Percentiles rank a stretch among this genome's conserved stretches.
Evolutionary conservation across 2,113 vertebrate species (phyloP).

Genomic region (Ondatra zibethicus): DNA sequence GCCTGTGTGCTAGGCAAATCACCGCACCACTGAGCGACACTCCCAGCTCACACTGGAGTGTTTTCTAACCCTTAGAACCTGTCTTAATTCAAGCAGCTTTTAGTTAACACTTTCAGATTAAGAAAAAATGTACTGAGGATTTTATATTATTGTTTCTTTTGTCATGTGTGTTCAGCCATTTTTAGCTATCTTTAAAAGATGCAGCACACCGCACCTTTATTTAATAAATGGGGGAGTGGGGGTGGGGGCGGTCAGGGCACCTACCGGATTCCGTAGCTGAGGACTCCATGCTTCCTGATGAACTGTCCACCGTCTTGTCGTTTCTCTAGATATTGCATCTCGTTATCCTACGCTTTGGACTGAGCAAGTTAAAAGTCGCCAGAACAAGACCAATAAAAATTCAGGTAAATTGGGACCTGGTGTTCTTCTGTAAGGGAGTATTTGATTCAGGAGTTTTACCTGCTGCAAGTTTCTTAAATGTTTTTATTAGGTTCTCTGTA

Average conservation of each 20-base stretch:
- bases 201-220: accelerated
- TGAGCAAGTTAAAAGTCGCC: slow-evolving; percentile 96
- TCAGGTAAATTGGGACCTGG: slow-evolving; percentile 87
- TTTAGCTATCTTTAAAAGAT: background rate
- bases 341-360: slow-evolving; percentile 97
- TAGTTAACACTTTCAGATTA: background rate
- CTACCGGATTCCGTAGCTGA: background rate
- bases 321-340: slow-evolving; percentile 91
- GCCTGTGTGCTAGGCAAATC: background rate
- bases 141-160: background rate
- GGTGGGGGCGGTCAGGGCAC: background rate
- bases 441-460: background rate
- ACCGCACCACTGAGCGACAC: background rate
- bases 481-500: background rate
- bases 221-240: accelerated
- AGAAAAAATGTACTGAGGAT: background rate
- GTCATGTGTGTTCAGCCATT: background rate
- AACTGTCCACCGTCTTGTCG: background rate
- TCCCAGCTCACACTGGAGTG: background rate
- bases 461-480: background rate
- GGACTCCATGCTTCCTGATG: background rate
- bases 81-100: background rate
- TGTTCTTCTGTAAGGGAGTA: background rate
- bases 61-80: background rate
- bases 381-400: slow-evolving; percentile 95